Percentiles rank a stretch among this genome's conserved stretches.
Evolutionary conservation across 1,140 invertebrate genomes (phyloP).

Genomic region (Cotesia chilonis): DNA sequence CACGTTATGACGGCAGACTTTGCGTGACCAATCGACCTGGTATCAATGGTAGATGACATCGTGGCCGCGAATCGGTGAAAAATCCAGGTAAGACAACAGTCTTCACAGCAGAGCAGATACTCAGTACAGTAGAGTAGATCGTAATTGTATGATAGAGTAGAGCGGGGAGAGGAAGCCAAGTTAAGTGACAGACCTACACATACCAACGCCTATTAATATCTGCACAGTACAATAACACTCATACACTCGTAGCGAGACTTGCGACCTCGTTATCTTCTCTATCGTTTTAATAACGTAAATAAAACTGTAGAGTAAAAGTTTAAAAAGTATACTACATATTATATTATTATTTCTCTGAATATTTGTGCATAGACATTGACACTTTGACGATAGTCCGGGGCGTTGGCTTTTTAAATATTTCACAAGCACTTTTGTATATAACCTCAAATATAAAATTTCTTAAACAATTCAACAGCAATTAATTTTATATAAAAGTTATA

Average conservation of each 20-base stretch:
- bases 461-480: too few species aligned
- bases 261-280: constrained; percentile 30
- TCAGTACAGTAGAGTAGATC: constrained; percentile 56
- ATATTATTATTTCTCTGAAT: too few species aligned
- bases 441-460: too few species aligned
- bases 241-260: constrained; percentile 24
- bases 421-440: too few species aligned
- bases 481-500: too few species aligned
- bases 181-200: too few species aligned
- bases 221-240: not conserved
- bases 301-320: not conserved
- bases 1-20: not conserved
- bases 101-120: constrained; percentile 39
- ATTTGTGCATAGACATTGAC: too few species aligned
- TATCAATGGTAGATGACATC: constrained; percentile 16
- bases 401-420: too few species aligned
- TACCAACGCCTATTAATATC: not conserved
- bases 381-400: too few species aligned
- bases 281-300: constrained; percentile 3
- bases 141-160: not conserved
- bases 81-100: constrained; percentile 38
- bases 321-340: too few species aligned
- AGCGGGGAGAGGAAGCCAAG: not conserved
- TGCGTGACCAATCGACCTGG: constrained; percentile 8
- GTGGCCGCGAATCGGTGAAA: constrained; percentile 22